Conservation (phyloP, 2,888 invertebrate genomes). For the Cyclophora albipunctata region DNA sequence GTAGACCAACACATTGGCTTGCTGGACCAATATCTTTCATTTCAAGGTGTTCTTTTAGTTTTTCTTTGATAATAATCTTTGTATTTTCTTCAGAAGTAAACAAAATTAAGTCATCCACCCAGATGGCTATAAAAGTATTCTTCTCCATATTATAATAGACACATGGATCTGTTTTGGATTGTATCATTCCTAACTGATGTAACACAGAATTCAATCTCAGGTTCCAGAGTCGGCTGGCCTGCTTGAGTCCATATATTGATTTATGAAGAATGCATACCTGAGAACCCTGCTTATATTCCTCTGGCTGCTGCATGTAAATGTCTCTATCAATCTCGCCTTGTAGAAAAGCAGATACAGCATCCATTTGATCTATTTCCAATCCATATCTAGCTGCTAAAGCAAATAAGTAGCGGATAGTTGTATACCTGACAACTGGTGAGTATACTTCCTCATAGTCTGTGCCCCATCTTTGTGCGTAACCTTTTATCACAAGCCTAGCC, state of each 20-base stretch:
- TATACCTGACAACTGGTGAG: constrained; percentile 16
- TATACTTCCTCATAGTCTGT: constrained; percentile 16
- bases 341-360: not conserved
- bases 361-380: too few relatives aligned
- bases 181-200: too few relatives aligned
- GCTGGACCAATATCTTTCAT: constrained; percentile 11
- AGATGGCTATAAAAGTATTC: constrained; percentile 12
- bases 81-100: constrained; percentile 1
- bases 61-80: constrained; percentile 4
- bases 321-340: not conserved
- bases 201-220: not conserved
- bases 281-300: constrained; percentile 1
- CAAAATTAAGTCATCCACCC: constrained; percentile 17
- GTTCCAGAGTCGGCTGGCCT: not conserved
- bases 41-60: constrained; percentile 3
- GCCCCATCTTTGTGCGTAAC: constrained; percentile 16
- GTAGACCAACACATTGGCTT: constrained; percentile 11
- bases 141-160: constrained; percentile 4
- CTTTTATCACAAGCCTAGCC: constrained; percentile 10
- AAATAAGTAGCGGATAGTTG: too few relatives aligned
- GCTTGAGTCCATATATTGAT: constrained; percentile 3
- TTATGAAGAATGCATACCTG: constrained; percentile 4
- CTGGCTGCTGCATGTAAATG: too few relatives aligned
- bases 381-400: constrained; percentile 15
- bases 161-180: constrained; percentile 2